Base-by-base conservation (phyloP, 2,113 vertebrate species). In the Hemibagrus wyckioides region DNA sequence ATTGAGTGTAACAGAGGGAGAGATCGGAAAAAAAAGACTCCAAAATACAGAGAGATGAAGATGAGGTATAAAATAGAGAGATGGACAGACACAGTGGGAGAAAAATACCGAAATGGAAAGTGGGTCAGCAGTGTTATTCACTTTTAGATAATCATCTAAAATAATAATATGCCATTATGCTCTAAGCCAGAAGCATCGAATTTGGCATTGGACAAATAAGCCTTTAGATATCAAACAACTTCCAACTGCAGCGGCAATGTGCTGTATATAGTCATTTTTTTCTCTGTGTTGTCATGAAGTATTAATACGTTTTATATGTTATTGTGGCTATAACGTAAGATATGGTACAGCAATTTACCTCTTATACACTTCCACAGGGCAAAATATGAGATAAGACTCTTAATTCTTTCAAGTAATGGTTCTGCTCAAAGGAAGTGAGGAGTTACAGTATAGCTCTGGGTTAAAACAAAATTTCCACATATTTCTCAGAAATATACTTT, bases 31-130 rank as follows among this genome's bases (percentile, higher is more conserved):
- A 81, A 5, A 4, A 82, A 39, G 5, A 14, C 15, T 30, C 36
- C 90, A 77, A 89, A n/a, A 85, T 50, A n/a, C 50, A 82, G 88
- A 84, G 87, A 87, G 85, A 91, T 86, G 88, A 90, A 80, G 39
- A 90, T 23, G 89, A 57, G 84, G 65, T 89, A n/a, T n/a, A 79
- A 84, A 59, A 33, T 80, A 86, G 87, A 85, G 85, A 90, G 88
- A 89, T 82, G 52, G 50, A 87, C 36, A 89, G 41, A 85, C 69
- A 88, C 80, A 92, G 90, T 86, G 73, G 91, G 88, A 79, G 59
- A 90, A 90, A 75, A 71, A 89, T 86, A n/a, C 75, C 36, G 84
- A 59, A 25, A 80, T 81, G 33, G 54, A 81, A 59, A 80, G 79
- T 23, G 8, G 30, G 52, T 33, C 14, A 39, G 52, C 39, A 19